These are phyloP conservation scores for Philopedon plagiatum DNA, from an alignment of 2,888 invertebrate genomes.

Conservation along the genomic window DNA sequence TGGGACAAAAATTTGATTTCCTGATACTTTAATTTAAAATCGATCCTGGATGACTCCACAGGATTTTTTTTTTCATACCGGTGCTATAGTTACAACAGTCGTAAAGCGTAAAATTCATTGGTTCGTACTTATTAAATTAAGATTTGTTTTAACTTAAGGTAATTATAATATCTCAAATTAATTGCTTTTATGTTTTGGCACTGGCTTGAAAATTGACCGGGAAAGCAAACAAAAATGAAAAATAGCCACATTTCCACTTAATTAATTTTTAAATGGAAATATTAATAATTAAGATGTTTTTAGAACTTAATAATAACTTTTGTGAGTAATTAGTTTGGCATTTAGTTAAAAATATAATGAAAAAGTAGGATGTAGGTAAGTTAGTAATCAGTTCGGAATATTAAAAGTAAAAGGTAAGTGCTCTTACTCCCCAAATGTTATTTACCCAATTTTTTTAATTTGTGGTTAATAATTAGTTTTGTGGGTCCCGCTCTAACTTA, in stretches of 20 bases:
- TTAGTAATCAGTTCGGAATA: neutral
- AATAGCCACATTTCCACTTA: conserved; percentile 1
- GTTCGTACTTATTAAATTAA: too few relatives aligned
- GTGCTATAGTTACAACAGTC: too few relatives aligned
- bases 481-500: neutral
- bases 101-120: too few relatives aligned
- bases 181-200: neutral
- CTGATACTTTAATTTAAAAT: too few relatives aligned
- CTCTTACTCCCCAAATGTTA: too few relatives aligned
- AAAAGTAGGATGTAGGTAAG: conserved; percentile 32
- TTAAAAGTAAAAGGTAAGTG: conserved; percentile 1
- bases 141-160: too few relatives aligned
- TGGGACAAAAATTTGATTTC: too few relatives aligned
- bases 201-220: neutral
- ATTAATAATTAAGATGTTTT: conserved; percentile 16
- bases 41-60: too few relatives aligned
- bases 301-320: neutral
- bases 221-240: conserved; percentile 12
- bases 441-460: conserved; percentile 1
- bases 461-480: neutral
- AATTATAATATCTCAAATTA: neutral
- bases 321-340: neutral
- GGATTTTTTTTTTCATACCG: too few relatives aligned
- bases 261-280: conserved; percentile 6
- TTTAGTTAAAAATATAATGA: conserved; percentile 1